Evolutionary conservation across 2,888 invertebrate species (phyloP), one percentile per base, ranked within the genome.

Genomic region (Eristalis intricaria): DNA sequence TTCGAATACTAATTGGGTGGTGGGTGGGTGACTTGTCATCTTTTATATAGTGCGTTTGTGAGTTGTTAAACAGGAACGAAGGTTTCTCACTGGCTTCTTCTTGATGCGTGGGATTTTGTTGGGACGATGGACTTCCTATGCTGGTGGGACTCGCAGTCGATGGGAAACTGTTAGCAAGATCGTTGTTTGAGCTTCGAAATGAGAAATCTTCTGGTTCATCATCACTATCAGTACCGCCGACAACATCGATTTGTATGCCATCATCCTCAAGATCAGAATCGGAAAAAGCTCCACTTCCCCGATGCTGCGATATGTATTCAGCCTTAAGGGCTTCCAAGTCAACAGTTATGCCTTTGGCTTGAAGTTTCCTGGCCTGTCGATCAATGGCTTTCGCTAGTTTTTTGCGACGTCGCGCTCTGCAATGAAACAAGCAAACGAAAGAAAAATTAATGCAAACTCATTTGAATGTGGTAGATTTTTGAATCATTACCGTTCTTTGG

Each of bases 341-440:
- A 26, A 98, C 98, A 22, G 97, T 95, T 90, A 98, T 97, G 90
- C 98, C 98, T 93, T 98, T 98, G 69, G 97, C 97, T 78, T 98
- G 96, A 84, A 99, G 95, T 92, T 99, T 98, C 90, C 98, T 95
- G 90, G 98, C 98, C 93, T 98, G 98, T 76, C 98, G 94, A 92
- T 98, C 98, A 90, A 98, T 94, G 88, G 97, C 97, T 93, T 99
- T 99, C 91, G 97, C 95, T 91, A 98, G 94, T 94, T 99, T 98
- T 95, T 97, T 97, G 94, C 97, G 95, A 93, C 97, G 96, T 93
- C 97, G 95, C 91, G 97, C 97, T 92, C 96, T 95, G 94, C 1
- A 89, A 89, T 40, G 19, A 26, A 60, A 19, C 2, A 50, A 50
- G 8, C n/a, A n/a, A 50, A 7, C 5, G 19, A 50, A 5, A 19